Conservation (phyloP, 2,888 invertebrate genomes). For the Hemithea aestivaria region DNA sequence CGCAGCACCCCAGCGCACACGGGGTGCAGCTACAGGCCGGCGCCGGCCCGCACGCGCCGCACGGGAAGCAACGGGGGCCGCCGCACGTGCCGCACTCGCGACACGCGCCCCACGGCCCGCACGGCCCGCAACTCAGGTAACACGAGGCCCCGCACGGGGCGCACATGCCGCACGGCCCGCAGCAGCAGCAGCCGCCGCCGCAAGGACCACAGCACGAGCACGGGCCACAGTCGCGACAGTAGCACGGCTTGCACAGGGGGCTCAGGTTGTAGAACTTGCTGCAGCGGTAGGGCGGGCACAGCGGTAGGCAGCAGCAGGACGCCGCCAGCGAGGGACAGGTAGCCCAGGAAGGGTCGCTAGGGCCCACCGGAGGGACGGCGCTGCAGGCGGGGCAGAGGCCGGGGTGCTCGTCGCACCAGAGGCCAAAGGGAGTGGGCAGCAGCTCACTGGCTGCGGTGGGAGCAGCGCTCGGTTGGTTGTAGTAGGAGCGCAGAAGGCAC, state of each 20-base stretch:
- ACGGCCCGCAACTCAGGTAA: slow-evolving; percentile 18
- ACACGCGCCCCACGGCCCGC: slow-evolving; percentile 22
- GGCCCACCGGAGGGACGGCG: neutral
- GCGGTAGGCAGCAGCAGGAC: slow-evolving; percentile 12
- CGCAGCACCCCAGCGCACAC: too few species aligned
- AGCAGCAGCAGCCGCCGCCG: slow-evolving; percentile 4
- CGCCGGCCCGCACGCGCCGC: slow-evolving; percentile 3
- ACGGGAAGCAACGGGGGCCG: slow-evolving; percentile 24
- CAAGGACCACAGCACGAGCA: neutral
- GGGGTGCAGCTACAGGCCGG: too few species aligned
- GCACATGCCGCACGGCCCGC: slow-evolving; percentile 21
- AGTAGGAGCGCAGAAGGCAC: too few species aligned
- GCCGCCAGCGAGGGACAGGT: too few species aligned
- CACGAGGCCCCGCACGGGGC: too few species aligned
- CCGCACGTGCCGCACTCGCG: slow-evolving; percentile 27
- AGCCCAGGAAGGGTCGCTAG: too few species aligned
- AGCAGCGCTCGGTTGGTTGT: too few species aligned
- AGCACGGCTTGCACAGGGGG: slow-evolving; percentile 23
- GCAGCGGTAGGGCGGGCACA: slow-evolving; percentile 15
- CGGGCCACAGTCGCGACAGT: slow-evolving; percentile 1
- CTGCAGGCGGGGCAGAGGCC: too few species aligned
- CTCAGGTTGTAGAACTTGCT: slow-evolving; percentile 20
- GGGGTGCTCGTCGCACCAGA: too few species aligned
- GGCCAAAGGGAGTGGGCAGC: too few species aligned
- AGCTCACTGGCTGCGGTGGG: too few species aligned